These are phyloP conservation scores for Drosophila greeni DNA, from an alignment of 2,888 invertebrate genomes.

Conservation along the genomic window DNA sequence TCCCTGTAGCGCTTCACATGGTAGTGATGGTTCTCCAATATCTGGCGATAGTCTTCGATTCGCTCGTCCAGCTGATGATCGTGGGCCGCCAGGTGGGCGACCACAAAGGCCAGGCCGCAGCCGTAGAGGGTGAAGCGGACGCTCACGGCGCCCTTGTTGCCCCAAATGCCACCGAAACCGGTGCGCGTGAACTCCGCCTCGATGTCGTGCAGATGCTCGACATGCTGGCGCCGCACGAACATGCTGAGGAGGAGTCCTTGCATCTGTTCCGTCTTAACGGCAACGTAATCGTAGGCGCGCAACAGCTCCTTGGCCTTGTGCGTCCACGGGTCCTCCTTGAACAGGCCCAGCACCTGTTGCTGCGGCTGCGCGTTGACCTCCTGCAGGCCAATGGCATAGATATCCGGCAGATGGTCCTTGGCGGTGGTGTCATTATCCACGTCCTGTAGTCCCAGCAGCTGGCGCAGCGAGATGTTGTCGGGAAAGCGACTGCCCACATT, in stretches of 20 bases:
- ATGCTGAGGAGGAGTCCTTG: constrained; percentile 90
- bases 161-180: constrained; percentile 96
- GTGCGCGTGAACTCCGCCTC: constrained; percentile 93
- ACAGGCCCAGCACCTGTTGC: constrained; percentile 88
- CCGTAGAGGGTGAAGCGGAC: constrained; percentile 92
- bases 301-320: constrained; percentile 85
- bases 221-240: constrained; percentile 88
- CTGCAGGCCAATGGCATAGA: constrained; percentile 92
- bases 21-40: constrained; percentile 90
- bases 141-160: constrained; percentile 96
- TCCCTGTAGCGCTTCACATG: constrained; percentile 87
- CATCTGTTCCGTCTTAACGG: constrained; percentile 88
- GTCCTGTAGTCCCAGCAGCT: constrained; percentile 83
- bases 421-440: constrained; percentile 80
- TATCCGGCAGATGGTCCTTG: constrained; percentile 83
- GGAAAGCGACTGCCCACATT: constrained; percentile 92
- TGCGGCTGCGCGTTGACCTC: constrained; percentile 94
- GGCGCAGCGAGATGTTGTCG: constrained; percentile 85
- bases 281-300: constrained; percentile 85
- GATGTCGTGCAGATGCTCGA: constrained; percentile 89
- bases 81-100: constrained; percentile 94
- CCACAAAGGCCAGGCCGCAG: constrained; percentile 92
- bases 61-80: constrained; percentile 90
- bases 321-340: constrained; percentile 93
- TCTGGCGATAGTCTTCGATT: constrained; percentile 91